Evolutionary conservation across 2,888 invertebrate genomes (phyloP).

Genomic region (Leptopterna dolabrata): DNA sequence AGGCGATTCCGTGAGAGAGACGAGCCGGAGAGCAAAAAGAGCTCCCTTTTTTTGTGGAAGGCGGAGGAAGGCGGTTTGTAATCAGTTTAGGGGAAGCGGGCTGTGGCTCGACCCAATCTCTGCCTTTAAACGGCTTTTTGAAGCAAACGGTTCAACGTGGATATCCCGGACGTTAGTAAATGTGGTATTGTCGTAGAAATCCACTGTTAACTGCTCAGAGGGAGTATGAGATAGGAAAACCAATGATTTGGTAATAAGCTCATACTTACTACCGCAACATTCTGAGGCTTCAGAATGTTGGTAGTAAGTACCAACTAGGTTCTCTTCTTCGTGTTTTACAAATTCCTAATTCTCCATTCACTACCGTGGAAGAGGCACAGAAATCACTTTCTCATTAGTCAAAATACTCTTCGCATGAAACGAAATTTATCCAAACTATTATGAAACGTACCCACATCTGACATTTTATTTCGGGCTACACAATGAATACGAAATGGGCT

Average conservation of each 20-base stretch:
- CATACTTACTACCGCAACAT: too few species aligned
- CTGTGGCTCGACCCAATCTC: background rate
- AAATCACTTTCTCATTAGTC: too few species aligned
- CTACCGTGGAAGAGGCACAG: too few species aligned
- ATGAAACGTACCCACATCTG: too few species aligned
- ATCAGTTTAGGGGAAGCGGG: background rate
- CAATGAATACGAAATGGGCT: too few species aligned
- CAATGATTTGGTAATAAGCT: background rate
- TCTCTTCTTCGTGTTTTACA: too few species aligned
- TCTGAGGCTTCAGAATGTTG: too few species aligned
- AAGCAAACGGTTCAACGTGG: background rate
- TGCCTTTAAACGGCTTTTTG: slow-evolving; percentile 7
- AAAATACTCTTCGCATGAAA: too few species aligned
- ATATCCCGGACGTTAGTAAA: background rate
- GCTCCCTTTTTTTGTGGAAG: background rate
- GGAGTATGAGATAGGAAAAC: background rate
- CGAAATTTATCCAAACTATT: too few species aligned
- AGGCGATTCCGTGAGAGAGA: slow-evolving; percentile 8
- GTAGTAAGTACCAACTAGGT: too few species aligned
- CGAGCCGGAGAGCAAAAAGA: background rate
- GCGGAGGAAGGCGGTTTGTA: slow-evolving; percentile 1
- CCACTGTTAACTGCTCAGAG: background rate
- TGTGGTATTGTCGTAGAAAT: background rate
- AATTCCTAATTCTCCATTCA: too few species aligned
- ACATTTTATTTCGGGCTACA: too few species aligned